A percentile compares a stretch with the other conserved stretches of the same genome.
These are phyloP conservation scores for Thelaira solivaga DNA, from an alignment of 2,888 invertebrate genomes.

Conservation along the genomic window DNA sequence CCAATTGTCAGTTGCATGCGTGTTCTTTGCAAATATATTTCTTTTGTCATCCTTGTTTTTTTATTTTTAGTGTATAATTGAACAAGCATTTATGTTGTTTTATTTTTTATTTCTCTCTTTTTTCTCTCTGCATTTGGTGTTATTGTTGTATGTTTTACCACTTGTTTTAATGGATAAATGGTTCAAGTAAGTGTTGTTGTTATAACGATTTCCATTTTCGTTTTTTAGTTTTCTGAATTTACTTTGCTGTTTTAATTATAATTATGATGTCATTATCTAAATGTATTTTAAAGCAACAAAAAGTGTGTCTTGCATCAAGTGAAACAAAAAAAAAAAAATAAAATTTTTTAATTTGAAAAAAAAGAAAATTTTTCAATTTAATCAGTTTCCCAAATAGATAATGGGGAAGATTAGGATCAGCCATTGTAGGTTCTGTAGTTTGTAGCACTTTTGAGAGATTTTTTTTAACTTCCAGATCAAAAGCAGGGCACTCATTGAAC, in stretches of 20 bases:
- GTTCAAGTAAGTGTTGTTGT: background rate
- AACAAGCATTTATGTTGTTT: conserved; percentile 31
- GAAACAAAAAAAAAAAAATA: too few relatives aligned
- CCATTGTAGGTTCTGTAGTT: too few relatives aligned
- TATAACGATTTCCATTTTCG: too few relatives aligned
- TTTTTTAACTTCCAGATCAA: too few relatives aligned
- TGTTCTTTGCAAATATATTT: conserved; percentile 57
- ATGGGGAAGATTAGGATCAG: too few relatives aligned
- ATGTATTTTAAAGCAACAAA: background rate
- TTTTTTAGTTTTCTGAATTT: too few relatives aligned
- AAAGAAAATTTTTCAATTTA: too few relatives aligned
- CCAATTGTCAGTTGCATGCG: conserved; percentile 62
- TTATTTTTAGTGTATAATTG: conserved; percentile 29
- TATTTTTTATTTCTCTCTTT: background rate
- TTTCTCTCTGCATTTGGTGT: conserved; percentile 2
- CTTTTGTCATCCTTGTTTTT: conserved; percentile 44
- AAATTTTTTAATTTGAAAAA: too few relatives aligned
- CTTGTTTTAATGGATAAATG: conserved; percentile 22
- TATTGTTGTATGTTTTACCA: conserved; percentile 22
- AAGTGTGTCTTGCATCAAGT: too few relatives aligned
- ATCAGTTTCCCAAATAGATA: too few relatives aligned
- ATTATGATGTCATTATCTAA: conserved; percentile 35
- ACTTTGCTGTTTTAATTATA: conserved; percentile 28
- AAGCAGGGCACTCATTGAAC: too few relatives aligned
- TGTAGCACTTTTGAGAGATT: too few relatives aligned